These are phyloP conservation scores for Urosaurus nigricauda DNA, from an alignment of 2,797 vertebrate genomes.

Conservation along the genomic window DNA sequence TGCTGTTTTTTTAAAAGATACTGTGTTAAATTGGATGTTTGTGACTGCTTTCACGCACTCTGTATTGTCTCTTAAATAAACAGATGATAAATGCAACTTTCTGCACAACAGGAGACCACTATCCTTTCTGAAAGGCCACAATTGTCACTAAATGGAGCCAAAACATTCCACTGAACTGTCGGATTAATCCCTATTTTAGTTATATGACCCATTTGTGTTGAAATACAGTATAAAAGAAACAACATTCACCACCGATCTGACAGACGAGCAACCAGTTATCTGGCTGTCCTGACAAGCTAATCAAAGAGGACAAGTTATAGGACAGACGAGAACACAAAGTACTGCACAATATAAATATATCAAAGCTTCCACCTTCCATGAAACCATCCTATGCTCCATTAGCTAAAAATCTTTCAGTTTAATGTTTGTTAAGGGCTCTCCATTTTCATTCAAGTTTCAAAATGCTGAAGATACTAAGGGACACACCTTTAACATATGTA, in stretches of 20 bases:
- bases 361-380: not conserved
- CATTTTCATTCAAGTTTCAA: not conserved
- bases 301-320: not conserved
- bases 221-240: not conserved
- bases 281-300: not conserved
- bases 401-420: not conserved
- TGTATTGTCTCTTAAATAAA: not conserved
- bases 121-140: slow-evolving; percentile 25
- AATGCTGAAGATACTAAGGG: not conserved
- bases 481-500: not conserved
- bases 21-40: not conserved
- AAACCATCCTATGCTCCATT: not conserved
- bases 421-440: not conserved
- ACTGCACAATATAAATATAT: not conserved
- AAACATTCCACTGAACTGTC: not conserved
- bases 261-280: not conserved
- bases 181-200: not conserved
- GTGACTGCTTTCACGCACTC: not conserved
- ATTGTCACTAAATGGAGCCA: not conserved
- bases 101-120: not conserved
- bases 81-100: not conserved
- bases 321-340: not conserved
- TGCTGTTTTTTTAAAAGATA: not conserved
- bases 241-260: not conserved
- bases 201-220: not conserved